Evolutionary conservation across 2,113 vertebrate genomes (phyloP), one percentile per base, ranked within the genome.

Genomic region (Greenwoodochromis staneri): DNA sequence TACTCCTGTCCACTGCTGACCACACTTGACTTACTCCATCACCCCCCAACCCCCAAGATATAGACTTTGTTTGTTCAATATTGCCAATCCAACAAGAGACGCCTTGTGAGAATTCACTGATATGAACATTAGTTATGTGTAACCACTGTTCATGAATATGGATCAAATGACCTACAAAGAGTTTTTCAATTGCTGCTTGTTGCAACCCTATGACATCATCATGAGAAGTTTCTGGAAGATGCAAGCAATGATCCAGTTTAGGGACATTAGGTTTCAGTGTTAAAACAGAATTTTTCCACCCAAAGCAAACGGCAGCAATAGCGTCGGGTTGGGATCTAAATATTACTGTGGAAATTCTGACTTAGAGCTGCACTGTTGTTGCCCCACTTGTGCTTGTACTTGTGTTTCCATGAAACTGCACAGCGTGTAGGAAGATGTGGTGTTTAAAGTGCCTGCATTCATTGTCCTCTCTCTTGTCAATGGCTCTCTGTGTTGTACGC

Each of bases 401-500:
- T 14, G 84, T 59, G 84, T 81, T 84, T 86, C 57, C 69, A 2
- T 89, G 81, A 86, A 88, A 88, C 34, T 53, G 80, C 66, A 6
- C 54, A 81, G 55, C 1, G 4, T 86, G 91, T 90, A 84, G 85
- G 88, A 94, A 81, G 83, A 80, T 38, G 7, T 83, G 86, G 81
- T 11, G 61, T 81, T 90, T 49, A 83, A 88, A 82, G 69, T 21
- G 81, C 49, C 31, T 24, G 31, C 42, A 66, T 89, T 91, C 90
- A 87, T 88, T 90, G 86, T 89, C 82, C 82, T 85, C 29, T 69
- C 85, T 89, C 80, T 47, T 40, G 88, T 94, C 80, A 94, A 91
- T 90, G 87, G 61, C 85, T 53, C 85, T 89, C 89, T 92, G 59
- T 93, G 69, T 84, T 66, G 83, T 31, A 45, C n/a, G 83, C 80